These are phyloP conservation scores for Lochmaea crataegi DNA, from an alignment of 2,888 invertebrate species.

Conservation along the genomic window DNA sequence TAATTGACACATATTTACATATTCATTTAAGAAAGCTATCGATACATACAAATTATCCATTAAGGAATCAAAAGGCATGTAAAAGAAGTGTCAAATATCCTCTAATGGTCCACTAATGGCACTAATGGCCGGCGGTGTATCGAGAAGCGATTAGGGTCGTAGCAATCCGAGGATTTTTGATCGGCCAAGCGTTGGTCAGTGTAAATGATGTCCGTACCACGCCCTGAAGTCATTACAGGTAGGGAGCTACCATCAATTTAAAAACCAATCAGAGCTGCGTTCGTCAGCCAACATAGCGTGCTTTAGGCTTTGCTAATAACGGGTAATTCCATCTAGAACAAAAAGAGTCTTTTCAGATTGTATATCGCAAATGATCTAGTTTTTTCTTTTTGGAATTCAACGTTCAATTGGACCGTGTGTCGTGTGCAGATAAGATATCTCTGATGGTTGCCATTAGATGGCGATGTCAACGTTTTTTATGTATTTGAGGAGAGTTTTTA, in stretches of 20 bases:
- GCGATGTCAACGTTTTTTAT: conserved; percentile 21
- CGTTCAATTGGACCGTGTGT: conserved; percentile 26
- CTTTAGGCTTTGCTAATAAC: conserved; percentile 55
- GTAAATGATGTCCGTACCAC: conserved; percentile 65
- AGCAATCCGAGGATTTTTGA: conserved; percentile 53
- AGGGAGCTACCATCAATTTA: conserved; percentile 65
- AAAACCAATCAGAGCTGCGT: conserved; percentile 64
- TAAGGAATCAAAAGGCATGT: conserved; percentile 47
- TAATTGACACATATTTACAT: conserved; percentile 11
- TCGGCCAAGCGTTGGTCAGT: conserved; percentile 64
- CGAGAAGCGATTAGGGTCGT: conserved; percentile 62
- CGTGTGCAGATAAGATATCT: conserved; percentile 19
- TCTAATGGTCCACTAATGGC: conserved; percentile 56
- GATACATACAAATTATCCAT: conserved; percentile 50
- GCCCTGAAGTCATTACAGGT: conserved; percentile 65
- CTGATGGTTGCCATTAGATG: conserved; percentile 23
- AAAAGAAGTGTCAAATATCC: conserved; percentile 58
- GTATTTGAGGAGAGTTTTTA: neutral
- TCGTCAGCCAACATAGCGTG: conserved; percentile 61
- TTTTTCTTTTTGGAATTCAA: conserved; percentile 40
- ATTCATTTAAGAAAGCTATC: neutral
- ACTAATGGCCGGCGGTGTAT: conserved; percentile 62
- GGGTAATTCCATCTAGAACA: conserved; percentile 60
- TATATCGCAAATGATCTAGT: conserved; percentile 47
- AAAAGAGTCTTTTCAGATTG: conserved; percentile 57